phyloP scores from a whole-genome alignment of 2,113 vertebrate species.

The Phodopus roborovskii region DNA sequence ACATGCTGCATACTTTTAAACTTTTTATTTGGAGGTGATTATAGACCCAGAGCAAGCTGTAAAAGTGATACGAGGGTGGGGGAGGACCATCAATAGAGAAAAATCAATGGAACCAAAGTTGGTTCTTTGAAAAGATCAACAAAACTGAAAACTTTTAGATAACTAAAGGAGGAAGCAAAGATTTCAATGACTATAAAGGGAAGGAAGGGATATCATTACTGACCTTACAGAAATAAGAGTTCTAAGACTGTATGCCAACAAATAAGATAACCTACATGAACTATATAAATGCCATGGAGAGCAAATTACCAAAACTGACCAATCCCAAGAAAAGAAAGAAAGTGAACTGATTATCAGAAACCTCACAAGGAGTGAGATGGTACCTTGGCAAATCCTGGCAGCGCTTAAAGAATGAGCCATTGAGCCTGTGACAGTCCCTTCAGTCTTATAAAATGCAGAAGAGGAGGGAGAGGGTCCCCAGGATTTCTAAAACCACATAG shows the following conservation, averaged over 20 bases:
- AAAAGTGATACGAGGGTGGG: not conserved
- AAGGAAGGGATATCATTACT: not conserved
- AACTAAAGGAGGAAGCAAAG: not conserved
- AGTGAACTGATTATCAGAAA: not conserved
- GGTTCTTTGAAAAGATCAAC: not conserved
- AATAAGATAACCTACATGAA: not conserved
- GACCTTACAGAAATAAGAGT: not conserved
- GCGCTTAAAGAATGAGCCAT: not conserved
- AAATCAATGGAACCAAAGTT: not conserved
- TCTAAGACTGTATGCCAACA: not conserved
- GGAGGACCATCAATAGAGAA: not conserved
- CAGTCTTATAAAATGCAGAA: not conserved
- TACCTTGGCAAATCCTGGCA: not conserved
- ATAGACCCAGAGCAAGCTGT: not conserved
- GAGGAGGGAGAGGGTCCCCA: not conserved
- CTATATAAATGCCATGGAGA: not conserved
- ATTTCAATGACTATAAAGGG: not conserved
- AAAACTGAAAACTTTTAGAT: not conserved
- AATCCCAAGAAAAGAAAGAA: slow-evolving; percentile 9
- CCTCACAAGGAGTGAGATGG: not conserved
- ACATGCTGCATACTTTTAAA: not conserved
- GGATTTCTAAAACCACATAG: not conserved
- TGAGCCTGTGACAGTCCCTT: not conserved
- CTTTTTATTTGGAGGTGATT: slow-evolving; percentile 17
- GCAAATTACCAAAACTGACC: not conserved